Conservation (phyloP, 2,797 vertebrate species). For the Notamacropus eugenii region DNA sequence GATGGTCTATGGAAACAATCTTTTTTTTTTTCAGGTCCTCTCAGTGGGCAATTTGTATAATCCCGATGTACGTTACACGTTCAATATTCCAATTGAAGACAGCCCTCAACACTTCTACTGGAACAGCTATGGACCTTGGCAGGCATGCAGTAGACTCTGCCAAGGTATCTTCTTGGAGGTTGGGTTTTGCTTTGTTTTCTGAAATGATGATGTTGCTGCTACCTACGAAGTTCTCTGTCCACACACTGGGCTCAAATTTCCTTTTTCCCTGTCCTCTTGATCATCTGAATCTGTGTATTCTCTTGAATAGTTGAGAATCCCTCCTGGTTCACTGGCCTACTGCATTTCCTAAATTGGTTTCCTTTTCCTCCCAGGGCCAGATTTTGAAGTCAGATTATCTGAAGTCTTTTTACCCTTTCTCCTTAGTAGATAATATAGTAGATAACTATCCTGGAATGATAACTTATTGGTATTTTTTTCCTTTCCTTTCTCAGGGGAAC, state of each 20-base stretch:
- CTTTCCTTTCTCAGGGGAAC: slow-evolving; percentile 88
- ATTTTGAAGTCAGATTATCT: not conserved
- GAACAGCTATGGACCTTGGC: slow-evolving; percentile 96
- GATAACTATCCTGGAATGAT: slow-evolving; percentile 33
- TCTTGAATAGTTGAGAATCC: not conserved
- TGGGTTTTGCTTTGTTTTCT: not conserved
- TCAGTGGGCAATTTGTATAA: slow-evolving; percentile 97
- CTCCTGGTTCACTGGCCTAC: not conserved
- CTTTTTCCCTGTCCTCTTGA: not conserved
- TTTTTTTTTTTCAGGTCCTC: slow-evolving; percentile 88
- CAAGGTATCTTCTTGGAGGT: slow-evolving; percentile 89
- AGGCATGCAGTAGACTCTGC: slow-evolving; percentile 95
- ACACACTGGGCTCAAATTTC: not conserved
- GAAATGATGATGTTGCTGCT: not conserved
- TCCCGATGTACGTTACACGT: slow-evolving; percentile 96
- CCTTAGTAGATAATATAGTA: not conserved
- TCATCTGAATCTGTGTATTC: not conserved
- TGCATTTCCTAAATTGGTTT: not conserved
- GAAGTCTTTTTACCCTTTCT: slow-evolving; percentile 35
- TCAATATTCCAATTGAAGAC: slow-evolving; percentile 97
- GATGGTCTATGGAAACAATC: not conserved
- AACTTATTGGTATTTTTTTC: not conserved
- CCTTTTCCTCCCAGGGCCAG: slow-evolving; percentile 3
- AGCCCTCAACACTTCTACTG: slow-evolving; percentile 96
- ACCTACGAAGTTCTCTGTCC: not conserved